Evolutionary conservation across 2,888 invertebrate species (phyloP).

Genomic region (Myathropa florea): DNA sequence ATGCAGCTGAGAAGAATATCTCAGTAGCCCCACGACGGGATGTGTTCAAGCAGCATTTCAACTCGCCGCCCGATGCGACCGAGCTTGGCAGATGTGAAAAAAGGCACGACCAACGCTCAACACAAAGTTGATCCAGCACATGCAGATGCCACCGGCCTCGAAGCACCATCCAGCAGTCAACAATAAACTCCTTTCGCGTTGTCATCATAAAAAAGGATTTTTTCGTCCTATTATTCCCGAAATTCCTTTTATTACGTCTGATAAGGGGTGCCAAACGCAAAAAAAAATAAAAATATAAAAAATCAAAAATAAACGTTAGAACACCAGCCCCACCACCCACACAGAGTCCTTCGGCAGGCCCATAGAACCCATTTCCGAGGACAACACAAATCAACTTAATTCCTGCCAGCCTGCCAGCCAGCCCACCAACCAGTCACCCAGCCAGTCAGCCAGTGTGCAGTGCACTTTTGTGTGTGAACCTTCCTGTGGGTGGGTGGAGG

Average conservation of each 20-base stretch:
- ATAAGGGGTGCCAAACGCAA: constrained; percentile 33
- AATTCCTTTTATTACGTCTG: constrained; percentile 66
- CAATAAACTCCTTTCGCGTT: constrained; percentile 63
- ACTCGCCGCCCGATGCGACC: too few species aligned
- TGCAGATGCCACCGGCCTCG: neutral
- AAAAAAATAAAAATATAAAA: constrained; percentile 21
- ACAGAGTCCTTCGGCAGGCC: neutral
- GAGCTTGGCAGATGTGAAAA: too few species aligned
- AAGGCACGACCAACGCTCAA: too few species aligned
- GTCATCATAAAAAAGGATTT: constrained; percentile 68
- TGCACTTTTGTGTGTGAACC: constrained; percentile 62
- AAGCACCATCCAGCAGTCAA: constrained; percentile 6
- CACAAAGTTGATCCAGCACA: neutral
- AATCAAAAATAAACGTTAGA: constrained; percentile 16
- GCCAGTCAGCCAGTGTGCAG: constrained; percentile 39
- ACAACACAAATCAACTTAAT: constrained; percentile 69
- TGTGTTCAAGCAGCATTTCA: too few species aligned
- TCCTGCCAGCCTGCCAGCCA: constrained; percentile 8
- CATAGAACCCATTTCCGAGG: constrained; percentile 66
- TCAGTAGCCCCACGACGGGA: too few species aligned
- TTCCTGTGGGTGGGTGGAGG: neutral
- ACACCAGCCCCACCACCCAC: constrained; percentile 55
- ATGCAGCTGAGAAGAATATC: too few species aligned
- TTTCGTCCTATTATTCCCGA: constrained; percentile 61
- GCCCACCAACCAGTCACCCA: neutral